These are phyloP conservation scores for Drosophila ustulata DNA, from an alignment of 2,888 invertebrate species.

Conservation along the genomic window DNA sequence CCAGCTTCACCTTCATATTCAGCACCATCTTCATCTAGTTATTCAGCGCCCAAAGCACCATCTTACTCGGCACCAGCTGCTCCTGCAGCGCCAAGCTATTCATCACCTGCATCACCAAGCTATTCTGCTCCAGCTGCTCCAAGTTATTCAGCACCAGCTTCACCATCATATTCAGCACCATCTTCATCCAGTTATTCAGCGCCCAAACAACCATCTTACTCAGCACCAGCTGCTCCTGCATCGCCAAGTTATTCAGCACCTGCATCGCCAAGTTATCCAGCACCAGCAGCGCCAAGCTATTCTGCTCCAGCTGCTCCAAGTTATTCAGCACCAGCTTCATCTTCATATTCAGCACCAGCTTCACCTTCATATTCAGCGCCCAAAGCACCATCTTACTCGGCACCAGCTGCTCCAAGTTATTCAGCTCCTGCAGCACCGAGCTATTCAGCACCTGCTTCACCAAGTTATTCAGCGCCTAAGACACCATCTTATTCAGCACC, in stretches of 20 bases:
- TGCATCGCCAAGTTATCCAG: slow-evolving; percentile 30
- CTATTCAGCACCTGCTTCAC: slow-evolving; percentile 32
- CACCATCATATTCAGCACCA: slow-evolving; percentile 18
- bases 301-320: slow-evolving; percentile 16
- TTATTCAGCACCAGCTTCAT: slow-evolving; percentile 16
- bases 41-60: slow-evolving; percentile 34
- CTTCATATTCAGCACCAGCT: slow-evolving; percentile 30
- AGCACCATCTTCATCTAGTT: slow-evolving; percentile 15
- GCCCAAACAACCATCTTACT: neutral
- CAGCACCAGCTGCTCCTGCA: neutral
- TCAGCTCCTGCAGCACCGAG: slow-evolving; percentile 30
- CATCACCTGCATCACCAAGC: slow-evolving; percentile 6
- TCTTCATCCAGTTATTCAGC: no score
- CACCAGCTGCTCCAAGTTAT: neutral
- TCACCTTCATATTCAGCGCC: slow-evolving; percentile 35
- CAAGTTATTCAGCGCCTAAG: slow-evolving; percentile 28
- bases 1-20: slow-evolving; percentile 13
- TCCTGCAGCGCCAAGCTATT: slow-evolving; percentile 24
- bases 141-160: slow-evolving; percentile 17
- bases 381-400: slow-evolving; percentile 5
- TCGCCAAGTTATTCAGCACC: slow-evolving; percentile 18
- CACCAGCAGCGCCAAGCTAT: slow-evolving; percentile 16
- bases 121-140: slow-evolving; percentile 20
- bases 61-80: slow-evolving; percentile 25
- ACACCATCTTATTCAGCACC: slow-evolving; percentile 22